These are phyloP conservation scores for Phylloscopus collybita DNA, from an alignment of 2,797 vertebrate genomes.

Conservation along the genomic window DNA sequence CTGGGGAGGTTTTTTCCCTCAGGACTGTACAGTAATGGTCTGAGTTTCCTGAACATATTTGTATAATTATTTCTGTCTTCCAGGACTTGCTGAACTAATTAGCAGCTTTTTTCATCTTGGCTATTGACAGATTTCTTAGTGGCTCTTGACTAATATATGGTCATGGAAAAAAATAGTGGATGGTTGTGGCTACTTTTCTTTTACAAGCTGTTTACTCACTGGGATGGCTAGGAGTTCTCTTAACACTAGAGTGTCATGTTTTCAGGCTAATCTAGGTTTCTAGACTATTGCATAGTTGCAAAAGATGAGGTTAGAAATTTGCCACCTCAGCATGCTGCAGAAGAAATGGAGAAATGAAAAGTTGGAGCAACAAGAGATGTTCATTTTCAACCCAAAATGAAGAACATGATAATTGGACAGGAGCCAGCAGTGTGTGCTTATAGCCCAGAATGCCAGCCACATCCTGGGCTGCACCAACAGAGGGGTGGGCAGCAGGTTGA, in stretches of 20 bases:
- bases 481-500: not conserved
- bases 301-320: not conserved
- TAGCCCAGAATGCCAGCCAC: not conserved
- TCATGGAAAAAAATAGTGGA: not conserved
- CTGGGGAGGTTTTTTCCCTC: not conserved
- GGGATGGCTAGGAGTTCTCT: not conserved
- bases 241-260: not conserved
- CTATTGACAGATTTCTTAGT: not conserved
- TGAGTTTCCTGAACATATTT: not conserved
- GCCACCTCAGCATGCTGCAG: not conserved
- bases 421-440: not conserved
- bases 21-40: not conserved
- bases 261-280: not conserved
- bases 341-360: not conserved
- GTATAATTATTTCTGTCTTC: not conserved
- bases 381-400: not conserved
- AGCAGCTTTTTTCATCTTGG: not conserved
- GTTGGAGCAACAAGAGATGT: not conserved
- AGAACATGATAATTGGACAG: not conserved
- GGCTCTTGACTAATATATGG: not conserved
- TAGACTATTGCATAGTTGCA: not conserved
- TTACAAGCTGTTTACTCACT: not conserved
- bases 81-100: slow-evolving; percentile 11
- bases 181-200: not conserved
- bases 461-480: not conserved